Percentiles rank a stretch among this genome's conserved stretches.
Evolutionary conservation across 2,888 invertebrate genomes (phyloP).

Genomic region (Hydraecia micacea): DNA sequence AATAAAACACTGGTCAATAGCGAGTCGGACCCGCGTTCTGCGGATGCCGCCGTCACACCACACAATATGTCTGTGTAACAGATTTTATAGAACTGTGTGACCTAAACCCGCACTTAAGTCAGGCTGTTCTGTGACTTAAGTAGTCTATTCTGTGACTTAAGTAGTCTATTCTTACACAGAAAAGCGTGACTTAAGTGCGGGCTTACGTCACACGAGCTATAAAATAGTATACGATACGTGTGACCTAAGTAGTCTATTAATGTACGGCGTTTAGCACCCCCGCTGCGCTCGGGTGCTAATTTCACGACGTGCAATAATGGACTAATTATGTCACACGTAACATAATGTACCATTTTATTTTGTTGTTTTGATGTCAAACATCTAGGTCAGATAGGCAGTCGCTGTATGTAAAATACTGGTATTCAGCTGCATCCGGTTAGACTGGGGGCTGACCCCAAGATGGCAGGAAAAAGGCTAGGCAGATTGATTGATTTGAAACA

Average conservation of each 20-base stretch:
- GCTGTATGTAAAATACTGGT: too few relatives aligned
- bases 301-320: too few relatives aligned
- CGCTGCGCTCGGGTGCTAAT: too few relatives aligned
- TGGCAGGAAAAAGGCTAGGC: too few relatives aligned
- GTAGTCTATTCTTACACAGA: not conserved
- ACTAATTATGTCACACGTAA: too few relatives aligned
- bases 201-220: too few relatives aligned
- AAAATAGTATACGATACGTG: too few relatives aligned
- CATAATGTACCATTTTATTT: not conserved
- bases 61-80: not conserved
- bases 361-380: not conserved
- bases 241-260: too few relatives aligned
- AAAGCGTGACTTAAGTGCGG: not conserved
- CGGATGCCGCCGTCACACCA: not conserved
- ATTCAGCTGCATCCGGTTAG: too few relatives aligned
- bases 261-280: too few relatives aligned
- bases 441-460: too few relatives aligned
- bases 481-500: not conserved
- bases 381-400: too few relatives aligned
- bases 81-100: not conserved
- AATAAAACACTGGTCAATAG: slow-evolving; percentile 25
- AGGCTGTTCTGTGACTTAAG: not conserved
- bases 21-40: not conserved
- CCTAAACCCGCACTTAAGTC: not conserved
- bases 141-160: not conserved